These are phyloP conservation scores for Prionailurus bengalensis DNA, from an alignment of 2,113 vertebrate species.

Conservation along the genomic window DNA sequence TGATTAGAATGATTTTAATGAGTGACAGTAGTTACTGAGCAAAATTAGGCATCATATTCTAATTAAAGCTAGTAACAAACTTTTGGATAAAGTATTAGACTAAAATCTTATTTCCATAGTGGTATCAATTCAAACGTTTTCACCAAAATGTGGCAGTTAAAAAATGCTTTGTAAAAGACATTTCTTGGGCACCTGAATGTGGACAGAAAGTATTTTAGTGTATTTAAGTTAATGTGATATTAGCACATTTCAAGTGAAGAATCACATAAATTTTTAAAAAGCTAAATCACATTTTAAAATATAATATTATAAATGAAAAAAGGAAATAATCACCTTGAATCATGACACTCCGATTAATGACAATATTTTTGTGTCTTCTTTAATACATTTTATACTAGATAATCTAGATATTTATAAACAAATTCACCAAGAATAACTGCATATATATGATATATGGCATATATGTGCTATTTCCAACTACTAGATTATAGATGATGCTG, in stretches of 20 bases:
- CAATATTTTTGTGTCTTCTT: background rate
- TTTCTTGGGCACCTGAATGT: background rate
- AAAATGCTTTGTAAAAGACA: background rate
- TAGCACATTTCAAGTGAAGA: background rate
- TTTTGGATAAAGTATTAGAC: background rate
- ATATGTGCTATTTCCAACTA: background rate
- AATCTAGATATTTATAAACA: background rate
- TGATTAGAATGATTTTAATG: background rate
- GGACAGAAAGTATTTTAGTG: background rate
- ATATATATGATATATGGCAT: background rate
- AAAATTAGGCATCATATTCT: background rate
- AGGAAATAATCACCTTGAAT: background rate
- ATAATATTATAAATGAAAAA: background rate
- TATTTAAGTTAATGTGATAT: background rate
- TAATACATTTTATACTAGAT: background rate
- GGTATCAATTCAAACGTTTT: background rate
- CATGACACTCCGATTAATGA: background rate
- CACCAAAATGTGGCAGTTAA: background rate
- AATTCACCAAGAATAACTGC: background rate
- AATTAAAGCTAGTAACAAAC: background rate
- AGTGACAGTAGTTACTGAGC: background rate
- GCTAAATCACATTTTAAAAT: background rate
- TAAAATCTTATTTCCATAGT: constrained; percentile 12
- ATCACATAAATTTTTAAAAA: background rate
- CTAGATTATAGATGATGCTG: background rate